Conservation (phyloP, 1,140 invertebrate species). For the Saccostrea glomerata region DNA sequence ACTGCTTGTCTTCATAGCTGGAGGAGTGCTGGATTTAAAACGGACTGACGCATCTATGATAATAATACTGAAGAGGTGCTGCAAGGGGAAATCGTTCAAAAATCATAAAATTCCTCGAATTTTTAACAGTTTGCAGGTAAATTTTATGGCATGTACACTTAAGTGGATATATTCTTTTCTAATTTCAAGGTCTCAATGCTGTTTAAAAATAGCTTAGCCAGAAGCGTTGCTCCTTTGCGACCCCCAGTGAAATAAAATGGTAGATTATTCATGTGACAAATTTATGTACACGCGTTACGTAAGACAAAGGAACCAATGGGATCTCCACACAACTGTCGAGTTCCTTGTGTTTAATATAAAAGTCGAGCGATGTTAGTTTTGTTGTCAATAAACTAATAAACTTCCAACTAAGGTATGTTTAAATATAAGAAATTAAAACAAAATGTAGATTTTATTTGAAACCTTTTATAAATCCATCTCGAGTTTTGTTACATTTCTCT, state of each 20-base stretch:
- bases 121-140: not conserved
- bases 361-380: not conserved
- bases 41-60: not conserved
- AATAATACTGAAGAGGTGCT: not conserved
- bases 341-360: conserved; percentile 37
- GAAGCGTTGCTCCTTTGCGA: not conserved
- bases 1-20: not conserved
- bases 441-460: not conserved
- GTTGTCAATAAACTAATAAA: not conserved
- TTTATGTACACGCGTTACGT: not conserved
- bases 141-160: not conserved
- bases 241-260: not conserved
- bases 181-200: not conserved
- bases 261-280: not conserved
- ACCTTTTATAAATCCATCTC: not conserved
- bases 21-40: not conserved
- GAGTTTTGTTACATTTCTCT: not conserved
- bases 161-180: not conserved
- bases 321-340: not conserved
- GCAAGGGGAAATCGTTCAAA: not conserved
- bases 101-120: not conserved
- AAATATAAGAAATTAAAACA: no score
- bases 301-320: not conserved
- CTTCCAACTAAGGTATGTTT: not conserved
- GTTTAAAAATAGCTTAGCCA: not conserved